A percentile compares a stretch with the other conserved stretches of the same genome.
phyloP scores from a whole-genome alignment of 2,888 invertebrate genomes.

The Trichogramma dendrolimi region DNA sequence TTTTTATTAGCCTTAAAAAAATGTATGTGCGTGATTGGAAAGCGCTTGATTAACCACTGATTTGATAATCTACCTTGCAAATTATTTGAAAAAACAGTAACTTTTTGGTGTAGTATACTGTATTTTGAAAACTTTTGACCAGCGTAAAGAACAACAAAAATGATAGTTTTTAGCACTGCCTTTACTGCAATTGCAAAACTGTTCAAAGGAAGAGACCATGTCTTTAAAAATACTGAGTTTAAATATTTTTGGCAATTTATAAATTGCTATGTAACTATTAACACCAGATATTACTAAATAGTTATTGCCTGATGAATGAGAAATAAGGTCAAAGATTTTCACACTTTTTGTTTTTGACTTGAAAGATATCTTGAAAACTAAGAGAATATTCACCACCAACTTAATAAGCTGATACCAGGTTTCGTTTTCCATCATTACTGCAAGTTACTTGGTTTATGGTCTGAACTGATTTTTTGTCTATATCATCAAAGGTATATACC shows the following conservation, averaged over 20 bases:
- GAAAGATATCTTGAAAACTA: constrained; percentile 37
- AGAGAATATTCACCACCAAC: constrained; percentile 38
- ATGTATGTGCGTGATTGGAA: constrained; percentile 61
- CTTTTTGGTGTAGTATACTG: constrained; percentile 60
- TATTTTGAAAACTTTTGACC: constrained; percentile 81
- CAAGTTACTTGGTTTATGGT: constrained; percentile 41
- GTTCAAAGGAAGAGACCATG: constrained; percentile 67
- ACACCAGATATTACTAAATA: constrained; percentile 68
- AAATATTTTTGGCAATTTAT: constrained; percentile 50
- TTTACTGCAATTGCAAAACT: constrained; percentile 69
- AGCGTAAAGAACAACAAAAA: constrained; percentile 69
- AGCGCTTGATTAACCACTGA: constrained; percentile 59
- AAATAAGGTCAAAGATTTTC: constrained; percentile 35
- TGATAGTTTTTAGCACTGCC: constrained; percentile 61
- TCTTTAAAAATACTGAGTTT: constrained; percentile 31
- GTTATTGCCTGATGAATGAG: constrained; percentile 54
- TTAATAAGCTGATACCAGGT: constrained; percentile 38
- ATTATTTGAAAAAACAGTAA: constrained; percentile 62
- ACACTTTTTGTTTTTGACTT: constrained; percentile 38
- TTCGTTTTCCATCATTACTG: constrained; percentile 35
- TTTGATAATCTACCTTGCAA: constrained; percentile 56
- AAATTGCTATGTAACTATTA: constrained; percentile 64
- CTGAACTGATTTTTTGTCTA: constrained; percentile 50
- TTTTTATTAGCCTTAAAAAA: constrained; percentile 62
- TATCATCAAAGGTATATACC: constrained; percentile 63